Conservation (phyloP, 2,888 invertebrate species). For the Heteropelma amictum region DNA sequence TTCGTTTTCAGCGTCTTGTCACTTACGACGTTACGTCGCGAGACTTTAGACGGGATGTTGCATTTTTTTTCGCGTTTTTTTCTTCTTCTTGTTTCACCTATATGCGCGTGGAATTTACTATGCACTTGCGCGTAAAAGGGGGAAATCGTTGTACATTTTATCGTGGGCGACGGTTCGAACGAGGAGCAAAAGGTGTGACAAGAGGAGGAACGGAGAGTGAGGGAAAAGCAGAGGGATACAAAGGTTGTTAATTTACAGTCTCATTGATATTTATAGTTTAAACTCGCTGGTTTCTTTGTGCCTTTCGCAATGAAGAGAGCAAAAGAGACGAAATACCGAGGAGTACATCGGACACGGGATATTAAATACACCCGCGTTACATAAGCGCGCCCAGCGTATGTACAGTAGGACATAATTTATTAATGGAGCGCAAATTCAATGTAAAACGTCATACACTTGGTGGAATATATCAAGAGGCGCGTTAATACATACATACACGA, state of each 20-base stretch:
- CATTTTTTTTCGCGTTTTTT: too few species aligned
- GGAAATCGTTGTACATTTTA: constrained; percentile 50
- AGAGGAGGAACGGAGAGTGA: not conserved
- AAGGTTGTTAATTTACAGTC: constrained; percentile 36
- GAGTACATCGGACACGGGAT: constrained; percentile 30
- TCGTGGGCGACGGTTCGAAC: constrained; percentile 44
- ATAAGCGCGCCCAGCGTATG: not conserved
- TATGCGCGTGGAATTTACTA: constrained; percentile 1
- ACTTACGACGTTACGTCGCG: constrained; percentile 21
- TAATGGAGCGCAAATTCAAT: constrained; percentile 25
- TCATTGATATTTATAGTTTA: constrained; percentile 24
- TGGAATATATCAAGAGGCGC: constrained; percentile 27
- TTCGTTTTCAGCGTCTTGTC: not conserved
- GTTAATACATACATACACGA: constrained; percentile 11
- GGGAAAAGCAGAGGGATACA: constrained; percentile 1
- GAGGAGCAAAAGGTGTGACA: constrained; percentile 36
- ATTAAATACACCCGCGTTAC: constrained; percentile 44
- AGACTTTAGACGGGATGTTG: constrained; percentile 35
- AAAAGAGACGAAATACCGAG: constrained; percentile 46
- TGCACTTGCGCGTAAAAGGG: constrained; percentile 50
- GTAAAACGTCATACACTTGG: constrained; percentile 28
- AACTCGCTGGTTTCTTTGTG: constrained; percentile 43
- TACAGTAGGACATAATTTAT: constrained; percentile 36
- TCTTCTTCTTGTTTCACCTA: not conserved
- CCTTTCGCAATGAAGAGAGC: constrained; percentile 11